Base-by-base conservation (phyloP, 2,797 vertebrate species). In the Pterois miles region DNA sequence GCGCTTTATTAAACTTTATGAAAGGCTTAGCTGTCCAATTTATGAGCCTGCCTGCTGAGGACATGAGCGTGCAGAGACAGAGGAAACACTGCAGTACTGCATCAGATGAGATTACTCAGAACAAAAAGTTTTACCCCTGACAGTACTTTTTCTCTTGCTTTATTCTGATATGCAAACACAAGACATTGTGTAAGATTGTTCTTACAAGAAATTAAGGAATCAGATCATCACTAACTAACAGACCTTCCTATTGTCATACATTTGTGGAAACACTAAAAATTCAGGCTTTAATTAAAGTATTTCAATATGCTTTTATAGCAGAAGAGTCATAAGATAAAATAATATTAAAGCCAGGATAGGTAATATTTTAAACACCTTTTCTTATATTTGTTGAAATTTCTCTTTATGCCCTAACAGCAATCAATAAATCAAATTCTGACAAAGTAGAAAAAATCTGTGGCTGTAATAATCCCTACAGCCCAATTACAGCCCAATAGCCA, bases 1-100 rank as follows among this genome's bases (percentile, higher is more conserved):
- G 95, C 96, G 97, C 96, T 94, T 98, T 97, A 98, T 98, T 98
- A 98, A 98, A 98, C 97, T 98, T 98, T 97, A 98, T 98, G 97
- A 98, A 98, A 97, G 97, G 97, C 96, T 97, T 97, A 97, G 91
- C 91, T 89, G 91, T 91, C 92, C 92, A 93, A 92, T 93, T 93
- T 93, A 92, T 92, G 92, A 93, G 90, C 81, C 86, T 88, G 90
- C 89, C 92, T 91, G 92, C 89, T 92, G 93, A 93, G 91, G 90
- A 92, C 90, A 85, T 70, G 87, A 79, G 87, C 78, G 76, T 82
- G 90, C 76, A 70, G 86, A 88, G 84, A 88, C 87, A 79, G 84
- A 83, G 81, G 86, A 90, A 90, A 92, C 87, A 90, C 90, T 60
- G 82, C 88, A 65, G 86, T 84, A 64, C 80, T 70, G 88, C 89